Evolutionary conservation across 2,113 vertebrate genomes (phyloP).

Genomic region (Pterophyllum scalare): DNA sequence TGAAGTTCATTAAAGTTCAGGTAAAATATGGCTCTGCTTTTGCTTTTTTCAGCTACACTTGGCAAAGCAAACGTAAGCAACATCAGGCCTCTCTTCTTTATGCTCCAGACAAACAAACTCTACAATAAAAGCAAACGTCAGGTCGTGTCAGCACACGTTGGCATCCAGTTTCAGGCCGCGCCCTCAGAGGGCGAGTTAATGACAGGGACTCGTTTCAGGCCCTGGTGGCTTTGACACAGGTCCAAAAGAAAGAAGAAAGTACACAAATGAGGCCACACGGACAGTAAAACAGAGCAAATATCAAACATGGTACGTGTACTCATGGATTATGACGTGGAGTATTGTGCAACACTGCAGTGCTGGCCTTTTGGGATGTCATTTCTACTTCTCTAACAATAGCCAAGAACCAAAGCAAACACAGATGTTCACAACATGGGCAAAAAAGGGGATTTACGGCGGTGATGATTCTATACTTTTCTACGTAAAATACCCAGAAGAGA

Average conservation of each 20-base stretch:
- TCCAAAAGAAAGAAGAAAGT: slow-evolving; percentile 16
- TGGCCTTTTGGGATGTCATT: slow-evolving; percentile 51
- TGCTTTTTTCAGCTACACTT: not conserved
- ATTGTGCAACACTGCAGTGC: slow-evolving; percentile 61
- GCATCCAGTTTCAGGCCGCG: slow-evolving; percentile 73
- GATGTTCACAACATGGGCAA: slow-evolving; percentile 72
- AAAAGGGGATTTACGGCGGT: slow-evolving; percentile 42
- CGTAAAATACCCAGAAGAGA: slow-evolving; percentile 69
- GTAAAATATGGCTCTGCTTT: not conserved
- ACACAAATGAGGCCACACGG: slow-evolving; percentile 26
- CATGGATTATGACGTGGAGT: slow-evolving; percentile 41
- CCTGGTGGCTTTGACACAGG: slow-evolving; percentile 57
- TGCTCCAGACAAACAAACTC: slow-evolving; percentile 52
- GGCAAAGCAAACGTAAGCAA: slow-evolving; percentile 10
- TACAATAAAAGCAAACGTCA: slow-evolving; percentile 50
- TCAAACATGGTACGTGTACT: slow-evolving; percentile 61
- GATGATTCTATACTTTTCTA: slow-evolving; percentile 49
- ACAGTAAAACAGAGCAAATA: slow-evolving; percentile 54
- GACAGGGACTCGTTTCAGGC: slow-evolving; percentile 60
- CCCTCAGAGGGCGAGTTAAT: slow-evolving; percentile 63
- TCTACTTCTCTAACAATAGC: slow-evolving; percentile 59
- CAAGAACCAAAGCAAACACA: slow-evolving; percentile 71
- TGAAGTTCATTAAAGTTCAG: slow-evolving; percentile 46
- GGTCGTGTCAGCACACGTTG: slow-evolving; percentile 73
- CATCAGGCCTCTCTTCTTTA: not conserved